Evolutionary conservation across 2,888 invertebrate species (phyloP), one percentile per base, ranked within the genome.

Genomic region (Melitaea athalia): DNA sequence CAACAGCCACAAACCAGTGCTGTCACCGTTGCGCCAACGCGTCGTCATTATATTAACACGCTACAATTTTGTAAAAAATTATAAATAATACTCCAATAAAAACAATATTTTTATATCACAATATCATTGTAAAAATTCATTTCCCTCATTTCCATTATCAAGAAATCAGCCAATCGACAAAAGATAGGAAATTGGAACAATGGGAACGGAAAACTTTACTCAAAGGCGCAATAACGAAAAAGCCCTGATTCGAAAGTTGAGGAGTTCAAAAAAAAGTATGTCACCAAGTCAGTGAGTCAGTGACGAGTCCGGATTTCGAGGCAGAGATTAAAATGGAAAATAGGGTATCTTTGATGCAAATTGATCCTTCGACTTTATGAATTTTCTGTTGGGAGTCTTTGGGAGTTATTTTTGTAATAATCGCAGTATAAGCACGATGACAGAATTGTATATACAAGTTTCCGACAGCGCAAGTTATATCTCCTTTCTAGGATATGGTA

Each of bases 291-390:
- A 45, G 45, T 45, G 12, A 49, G 47, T 49, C 47, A 49, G 47
- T 49, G 47, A 49, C 47, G 47, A 49, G 45, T 38, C 45, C 45
- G 45, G 45, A 49, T 49, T n/a, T n/a, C 14, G 47, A n/a, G n/a
- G 47, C 47, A 14, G 47, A 14, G 14, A n/a, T 6, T n/a, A 14
- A 49, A 49, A 49, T 49, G 47, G 14, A n/a, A 49, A 49, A 49
- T 49, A 14, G 47, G 47, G 12, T 14, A n/a, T 14, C 11, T 45
- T 45, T 45, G 45, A 14, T 1, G 45, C 11, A 45, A 45, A 45
- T 0, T 2, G 8, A 45, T 11, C 11, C 14, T 45, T 45, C 45
- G 12, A 12, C 45, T 45, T 11, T 0, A 45, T 45, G 45, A 45
- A 10, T 38, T 38, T 38, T 38, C 8, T 7, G 38, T 38, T 45